Evolutionary conservation across 2,888 invertebrate species (phyloP), one percentile per base, ranked within the genome.

Genomic region (Drosophila borborema): DNA sequence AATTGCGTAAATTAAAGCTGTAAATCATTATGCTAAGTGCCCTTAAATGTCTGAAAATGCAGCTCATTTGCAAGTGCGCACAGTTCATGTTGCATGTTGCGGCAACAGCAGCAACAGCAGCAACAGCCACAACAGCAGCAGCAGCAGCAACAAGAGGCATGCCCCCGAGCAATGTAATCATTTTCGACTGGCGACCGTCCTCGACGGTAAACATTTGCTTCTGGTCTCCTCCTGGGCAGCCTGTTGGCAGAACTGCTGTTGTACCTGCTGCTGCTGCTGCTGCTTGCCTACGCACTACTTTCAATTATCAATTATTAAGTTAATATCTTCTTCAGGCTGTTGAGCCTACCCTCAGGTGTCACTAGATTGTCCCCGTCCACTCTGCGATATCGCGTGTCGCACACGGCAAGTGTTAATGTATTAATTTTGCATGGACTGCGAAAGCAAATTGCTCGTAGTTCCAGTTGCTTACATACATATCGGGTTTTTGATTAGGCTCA

Each of bases 1-100:
- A 91, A 91, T 91, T 91, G 91, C 90, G 90, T 91, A 91, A 91
- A 91, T 91, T 91, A 91, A 91, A 91, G 91, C 85, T 91, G 91
- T 91, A 91, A 91, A 91, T 91, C 91, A 91, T 91, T 91, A 91
- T 87, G 90, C 87, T 91, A 91, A 91, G 91, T 91, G 91, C 91
- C 90, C 91, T 87, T 91, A 91, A 90, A 91, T 91, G 90, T 86
- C 86, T 83, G 81, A 90, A 90, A 91, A 91, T 88, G 90, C 86
- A 82, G 85, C 84, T 89, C 86, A 90, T 91, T 91, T 90, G 82
- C 90, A 87, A 86, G 86, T 90, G 85, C 81, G 72, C 67, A 56
- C 66, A 41, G 65, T 14, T 34, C 54, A 20, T 41, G 66, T 41
- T 46, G 53, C 54, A n/a, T 28, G 46, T 46, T 46, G 28, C 48